Base-by-base conservation (phyloP, 2,888 invertebrate genomes). In the Athalia cordata region DNA sequence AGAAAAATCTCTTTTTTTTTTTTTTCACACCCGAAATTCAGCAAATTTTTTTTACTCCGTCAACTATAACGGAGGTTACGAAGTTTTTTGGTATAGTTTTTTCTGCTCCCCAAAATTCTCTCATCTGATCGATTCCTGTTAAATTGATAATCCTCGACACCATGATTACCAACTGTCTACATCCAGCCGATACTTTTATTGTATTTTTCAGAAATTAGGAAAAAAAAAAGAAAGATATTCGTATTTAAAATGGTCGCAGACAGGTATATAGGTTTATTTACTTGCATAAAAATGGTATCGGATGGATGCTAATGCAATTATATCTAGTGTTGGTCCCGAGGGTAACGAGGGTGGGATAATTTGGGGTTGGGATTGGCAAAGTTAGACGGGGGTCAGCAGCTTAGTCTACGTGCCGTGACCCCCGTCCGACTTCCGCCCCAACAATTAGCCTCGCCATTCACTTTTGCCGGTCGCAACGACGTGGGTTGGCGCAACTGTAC, bases 301-400 rank as follows among this genome's bases (percentile, higher is more conserved):
- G 70, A 70, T 85, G 88, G 86, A 89, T 89, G 88, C 89, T 89
- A 89, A 89, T 89, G 88, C 87, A 89, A 89, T 89, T 89, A 89
- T 86, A 85, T 86, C 84, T 77, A 82, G 85, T 84, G 83, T 85
- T 3, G 47, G 86, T 87, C 87, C 88, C 86, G 84, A 83, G 86
- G 87, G 87, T 86, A 84, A 84, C 83, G 84, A 84, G 84, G 82
- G 82, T 87, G 86, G 86, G 82, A 87, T 86, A 86, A 84, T 85
- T 85, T 83, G 82, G 83, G 86, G 83, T 85, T 82, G 81, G 84
- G 68, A 65, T 78, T 68, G 78, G 77, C 76, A 80, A 79, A 80
- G 81, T 82, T 81, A 59, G 29, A 11, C n/a, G 43, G 8, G 72
- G 72, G 72, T 72, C 59, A 15, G n/a, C 45, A 15, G 72, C 67